Evolutionary conservation across 2,113 vertebrate species (phyloP).

Genomic region (Petrocephalus microphthalmus): DNA sequence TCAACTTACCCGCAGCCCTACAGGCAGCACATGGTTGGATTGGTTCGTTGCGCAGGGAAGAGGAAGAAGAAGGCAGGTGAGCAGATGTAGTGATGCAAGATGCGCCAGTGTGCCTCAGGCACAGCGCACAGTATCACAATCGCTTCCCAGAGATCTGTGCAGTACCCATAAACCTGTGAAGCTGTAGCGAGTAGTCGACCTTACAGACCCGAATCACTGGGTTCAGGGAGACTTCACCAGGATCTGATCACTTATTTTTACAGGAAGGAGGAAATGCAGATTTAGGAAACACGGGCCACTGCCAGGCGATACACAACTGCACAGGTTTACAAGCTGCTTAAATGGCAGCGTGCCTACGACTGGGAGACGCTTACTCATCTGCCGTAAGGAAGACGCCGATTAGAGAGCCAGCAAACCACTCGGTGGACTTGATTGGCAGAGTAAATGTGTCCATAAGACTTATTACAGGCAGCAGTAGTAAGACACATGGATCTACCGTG

Average conservation of each 20-base stretch:
- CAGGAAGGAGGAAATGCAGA: not conserved
- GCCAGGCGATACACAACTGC: not conserved
- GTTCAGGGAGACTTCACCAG: not conserved
- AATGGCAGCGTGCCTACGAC: not conserved
- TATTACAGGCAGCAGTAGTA: conserved; percentile 9
- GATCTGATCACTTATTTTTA: not conserved
- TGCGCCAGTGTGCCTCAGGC: not conserved
- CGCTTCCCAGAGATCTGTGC: not conserved
- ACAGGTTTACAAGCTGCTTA: not conserved
- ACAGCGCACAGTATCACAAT: not conserved
- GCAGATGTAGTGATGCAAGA: conserved; percentile 15
- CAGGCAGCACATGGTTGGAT: conserved; percentile 41
- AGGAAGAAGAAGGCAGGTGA: conserved; percentile 57
- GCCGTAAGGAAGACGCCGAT: not conserved
- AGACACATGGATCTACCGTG: not conserved
- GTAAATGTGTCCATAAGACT: not conserved
- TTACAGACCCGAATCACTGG: not conserved
- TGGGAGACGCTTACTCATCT: not conserved
- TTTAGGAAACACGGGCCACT: not conserved
- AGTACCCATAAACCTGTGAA: not conserved
- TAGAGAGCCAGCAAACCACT: not conserved
- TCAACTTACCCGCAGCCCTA: conserved; percentile 94
- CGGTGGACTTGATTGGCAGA: not conserved
- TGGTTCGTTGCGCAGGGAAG: conserved; percentile 47
- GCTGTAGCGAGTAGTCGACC: not conserved